Base-by-base conservation (phyloP, 2,113 vertebrate genomes). In the Origma solitaria region DNA sequence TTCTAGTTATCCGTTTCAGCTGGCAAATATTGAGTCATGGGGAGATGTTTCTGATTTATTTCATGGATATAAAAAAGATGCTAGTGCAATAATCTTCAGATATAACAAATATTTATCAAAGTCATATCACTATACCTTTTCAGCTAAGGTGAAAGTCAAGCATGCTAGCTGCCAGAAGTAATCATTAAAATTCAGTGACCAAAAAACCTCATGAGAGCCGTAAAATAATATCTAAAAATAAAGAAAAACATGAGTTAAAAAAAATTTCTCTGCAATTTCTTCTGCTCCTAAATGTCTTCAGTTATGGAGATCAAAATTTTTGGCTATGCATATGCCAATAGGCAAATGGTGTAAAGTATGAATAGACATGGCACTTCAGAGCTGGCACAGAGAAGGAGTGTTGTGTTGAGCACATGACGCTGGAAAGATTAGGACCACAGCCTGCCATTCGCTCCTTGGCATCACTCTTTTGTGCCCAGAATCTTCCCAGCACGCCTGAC, bases 351-450 rank as follows among this genome's bases (percentile, higher is more conserved):
- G 13, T n/a, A 37, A 91, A 71, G 45, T 84, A 60, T 58, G 73
- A 95, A 87, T 38, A 96, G 65, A 33, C 90, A 95, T 91, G 94
- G 94, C 56, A 78, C 31, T 22, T 53, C 75, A 91, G 83, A 61
- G 42, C 82, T 91, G 90, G 91, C 62, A 6, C 18, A 7, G 80
- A 86, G 35, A 56, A 24, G 35, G 37, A 64, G 28, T 7, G 31
- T 88, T 65, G 3, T 75, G 75, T 35, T 72, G 84, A 96, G 88
- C 86, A 82, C 81, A 78, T n/a, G 30, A 94, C 91, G 65, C 53
- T 22, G 79, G 73, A 13, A 58, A 92, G 61, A 45, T 72, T 72
- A 60, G 65, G 82, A 64, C 25, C 3, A 9, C 70, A 92, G 78
- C 58, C 49, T 61, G 38, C 82, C 1, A 0, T 47, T 81, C 33